Base-by-base conservation (phyloP, 1,140 invertebrate species). In the Danaus melanippus region DNA sequence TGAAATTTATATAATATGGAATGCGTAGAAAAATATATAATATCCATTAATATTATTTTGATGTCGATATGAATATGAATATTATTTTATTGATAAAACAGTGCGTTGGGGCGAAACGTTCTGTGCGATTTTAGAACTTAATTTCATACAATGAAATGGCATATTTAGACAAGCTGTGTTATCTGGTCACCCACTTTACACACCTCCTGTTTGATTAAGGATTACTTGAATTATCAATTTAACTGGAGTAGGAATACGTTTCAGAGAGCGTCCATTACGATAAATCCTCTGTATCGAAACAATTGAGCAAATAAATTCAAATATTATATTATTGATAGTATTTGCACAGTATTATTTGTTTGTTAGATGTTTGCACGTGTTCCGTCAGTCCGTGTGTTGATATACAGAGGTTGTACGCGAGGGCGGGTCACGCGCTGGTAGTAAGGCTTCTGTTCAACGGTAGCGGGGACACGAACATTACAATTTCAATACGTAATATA, bases 171-270 rank as follows among this genome's bases (percentile, higher is more conserved):
- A 71, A 71, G 65, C 66, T 76, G 65, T 32, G 21, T 84, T 84
- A 84, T 84, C 81, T 46, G 58, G 58, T 46, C 65, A 71, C 67
- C 74, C 80, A 82, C 77, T 81, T 79, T 67, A 82, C 66, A 59
- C 68, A 79, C 78, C 69, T 76, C 70, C 71, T 74, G 60, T 79
- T 78, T 72, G 81, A 84, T 83, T 71, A 84, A 70, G 76, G 79
- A 84, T 84, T 80, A 84, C 67, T 62, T 64, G 58, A 60, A 76
- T 81, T 81, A 83, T 83, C 79, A 81, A 79, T 79, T 79, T 75
- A 76, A 77, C 71, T 79, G 51, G 50, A 67, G 52, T 64, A 66
- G 64, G 66, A 83, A 79, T 71, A 65, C 70, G 79, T 78, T 81
- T 69, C 70, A 62, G 58, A 72, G 62, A 67, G 67, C 48, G 52